Base-by-base conservation (phyloP, 2,113 vertebrate species). In the Lophochroa leadbeateri region DNA sequence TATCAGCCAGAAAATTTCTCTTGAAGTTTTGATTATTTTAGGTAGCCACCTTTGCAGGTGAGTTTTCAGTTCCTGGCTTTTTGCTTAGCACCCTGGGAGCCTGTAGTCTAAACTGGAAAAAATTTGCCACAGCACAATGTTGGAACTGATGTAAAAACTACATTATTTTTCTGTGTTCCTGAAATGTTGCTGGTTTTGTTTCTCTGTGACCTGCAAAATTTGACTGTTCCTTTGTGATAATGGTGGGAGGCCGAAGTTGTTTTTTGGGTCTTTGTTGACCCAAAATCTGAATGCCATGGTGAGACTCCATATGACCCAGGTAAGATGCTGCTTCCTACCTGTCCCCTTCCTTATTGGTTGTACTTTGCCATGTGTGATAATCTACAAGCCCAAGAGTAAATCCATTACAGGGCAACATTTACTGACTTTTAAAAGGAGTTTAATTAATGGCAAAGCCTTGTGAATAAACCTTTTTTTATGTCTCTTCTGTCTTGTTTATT, bases 71-170 rank as follows among this genome's bases (percentile, higher is more conserved):
- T 86, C 11, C 15, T 41, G 9, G 13, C 11, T 53, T 60, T 39
- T 77, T 61, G 43, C 10, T 72, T 14, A 60, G 24, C 13, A 24
- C 9, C 7, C 8, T 41, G 44, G 33, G 60, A 84, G 5, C 23
- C 6, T 60, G 21, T 83, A 72, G 14, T 33, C 35, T 79, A 52
- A 77, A 41, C 31, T 53, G 21, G 20, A 53, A 70, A 78, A 60
- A 6, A 12, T 7, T 46, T 14, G 5, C 35, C 17, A 6, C 1
- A 1, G 28, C 15, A 39, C 0, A 1, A 3, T 35, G 19, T 25
- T 57, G 35, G 12, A 90, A 80, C 4, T 37, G 12, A 35, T 65
- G 11, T 33, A 61, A 29, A 93, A 70, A 65, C 3, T 25, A 21
- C 14, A 7, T 46, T 19, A 28, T 33, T 82, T 65, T 64, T 3